A percentile compares a stretch with the other conserved stretches of the same genome.
phyloP scores from a whole-genome alignment of 2,888 invertebrate species.

The Andrena camellia region DNA sequence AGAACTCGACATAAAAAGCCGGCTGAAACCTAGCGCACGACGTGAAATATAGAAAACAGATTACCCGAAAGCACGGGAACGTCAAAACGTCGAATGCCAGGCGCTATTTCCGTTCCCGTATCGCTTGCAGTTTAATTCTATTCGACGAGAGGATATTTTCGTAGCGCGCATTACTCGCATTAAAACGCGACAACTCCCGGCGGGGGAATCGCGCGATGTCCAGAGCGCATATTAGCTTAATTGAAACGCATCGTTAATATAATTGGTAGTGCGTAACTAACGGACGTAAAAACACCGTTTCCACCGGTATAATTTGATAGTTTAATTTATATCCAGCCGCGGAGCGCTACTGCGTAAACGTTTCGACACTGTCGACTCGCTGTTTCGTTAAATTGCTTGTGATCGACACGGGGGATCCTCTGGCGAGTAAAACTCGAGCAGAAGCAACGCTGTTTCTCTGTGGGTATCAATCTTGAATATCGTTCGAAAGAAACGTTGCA shows the following conservation, averaged over 20 bases:
- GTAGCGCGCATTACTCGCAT: constrained; percentile 33
- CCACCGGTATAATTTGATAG: constrained; percentile 55
- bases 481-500: too few relatives aligned
- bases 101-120: constrained; percentile 11
- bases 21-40: too few relatives aligned
- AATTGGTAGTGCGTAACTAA: constrained; percentile 68
- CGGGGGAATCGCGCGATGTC: constrained; percentile 32
- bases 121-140: constrained; percentile 29
- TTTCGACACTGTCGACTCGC: constrained; percentile 20
- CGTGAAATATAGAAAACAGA: background rate
- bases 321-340: constrained; percentile 60
- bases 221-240: constrained; percentile 69
- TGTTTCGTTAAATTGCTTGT: constrained; percentile 50
- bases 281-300: constrained; percentile 60
- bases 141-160: constrained; percentile 42
- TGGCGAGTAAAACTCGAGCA: constrained; percentile 4
- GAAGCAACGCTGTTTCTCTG: background rate
- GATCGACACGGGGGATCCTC: constrained; percentile 22
- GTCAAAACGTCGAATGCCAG: background rate
- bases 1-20: background rate
- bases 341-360: constrained; percentile 25
- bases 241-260: constrained; percentile 71
- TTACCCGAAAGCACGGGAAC: background rate
- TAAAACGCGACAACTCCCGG: constrained; percentile 40
- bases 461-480: too few relatives aligned